These are phyloP conservation scores for Reticulitermes lucifugus DNA, from an alignment of 2,888 invertebrate genomes.

Conservation along the genomic window DNA sequence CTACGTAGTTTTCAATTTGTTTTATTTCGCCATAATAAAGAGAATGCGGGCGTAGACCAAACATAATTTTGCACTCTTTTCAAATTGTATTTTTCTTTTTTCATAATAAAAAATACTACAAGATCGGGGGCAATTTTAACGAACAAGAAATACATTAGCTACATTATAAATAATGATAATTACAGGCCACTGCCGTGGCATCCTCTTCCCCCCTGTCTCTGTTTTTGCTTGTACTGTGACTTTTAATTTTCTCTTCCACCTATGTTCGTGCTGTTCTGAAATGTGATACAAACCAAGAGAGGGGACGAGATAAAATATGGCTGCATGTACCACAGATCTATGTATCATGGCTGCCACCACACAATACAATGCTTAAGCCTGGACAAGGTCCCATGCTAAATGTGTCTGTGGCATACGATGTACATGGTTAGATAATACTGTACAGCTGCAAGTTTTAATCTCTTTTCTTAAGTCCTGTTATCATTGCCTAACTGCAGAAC, in stretches of 20 bases:
- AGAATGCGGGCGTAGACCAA: not conserved
- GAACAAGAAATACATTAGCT: not conserved
- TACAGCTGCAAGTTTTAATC: not conserved
- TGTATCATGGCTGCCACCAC: not conserved
- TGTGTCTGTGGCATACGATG: not conserved
- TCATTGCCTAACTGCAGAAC: no score
- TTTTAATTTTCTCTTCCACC: constrained; percentile 1
- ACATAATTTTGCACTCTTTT: not conserved
- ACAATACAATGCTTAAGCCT: not conserved
- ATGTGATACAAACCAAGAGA: not conserved
- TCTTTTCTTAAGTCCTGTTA: not conserved
- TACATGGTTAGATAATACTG: not conserved
- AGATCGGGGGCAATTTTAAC: constrained; percentile 25
- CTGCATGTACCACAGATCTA: not conserved
- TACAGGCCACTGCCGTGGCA: not conserved
- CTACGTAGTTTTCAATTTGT: not conserved
- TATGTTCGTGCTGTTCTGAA: not conserved
- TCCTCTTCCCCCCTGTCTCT: not conserved
- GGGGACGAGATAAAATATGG: not conserved
- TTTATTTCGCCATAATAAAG: not conserved
- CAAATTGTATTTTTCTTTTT: not conserved
- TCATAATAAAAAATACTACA: not conserved
- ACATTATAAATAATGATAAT: constrained; percentile 27
- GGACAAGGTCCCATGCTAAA: not conserved
- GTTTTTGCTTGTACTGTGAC: not conserved